Evolutionary conservation across 2,888 invertebrate genomes (phyloP).

Genomic region (Zootermopsis nevadensis): DNA sequence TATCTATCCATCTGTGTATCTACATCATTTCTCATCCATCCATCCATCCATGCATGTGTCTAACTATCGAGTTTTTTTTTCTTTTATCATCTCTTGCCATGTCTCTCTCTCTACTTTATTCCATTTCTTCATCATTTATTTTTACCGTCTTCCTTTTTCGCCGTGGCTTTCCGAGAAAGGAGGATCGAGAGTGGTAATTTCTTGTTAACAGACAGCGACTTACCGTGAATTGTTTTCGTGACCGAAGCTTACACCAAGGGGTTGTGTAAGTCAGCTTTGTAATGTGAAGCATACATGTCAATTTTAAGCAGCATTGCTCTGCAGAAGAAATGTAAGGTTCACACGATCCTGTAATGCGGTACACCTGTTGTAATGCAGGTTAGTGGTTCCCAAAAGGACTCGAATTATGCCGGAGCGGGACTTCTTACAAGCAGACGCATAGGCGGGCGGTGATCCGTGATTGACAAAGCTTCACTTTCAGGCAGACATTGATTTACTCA

Average conservation of each 20-base stretch:
- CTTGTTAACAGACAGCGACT: too few species aligned
- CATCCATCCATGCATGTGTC: background rate
- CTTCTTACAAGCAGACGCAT: background rate
- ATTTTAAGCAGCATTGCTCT: too few species aligned
- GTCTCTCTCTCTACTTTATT: background rate
- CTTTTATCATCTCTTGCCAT: background rate
- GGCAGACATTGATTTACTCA: constrained; percentile 48
- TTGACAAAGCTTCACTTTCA: constrained; percentile 46
- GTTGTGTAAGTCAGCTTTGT: too few species aligned
- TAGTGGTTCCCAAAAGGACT: background rate
- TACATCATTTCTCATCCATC: background rate
- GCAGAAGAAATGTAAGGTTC: too few species aligned
- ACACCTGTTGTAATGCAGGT: too few species aligned
- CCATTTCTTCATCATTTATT: background rate
- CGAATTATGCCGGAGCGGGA: background rate
- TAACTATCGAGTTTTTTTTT: background rate
- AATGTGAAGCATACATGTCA: too few species aligned
- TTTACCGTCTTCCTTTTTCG: background rate
- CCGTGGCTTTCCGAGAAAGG: too few species aligned
- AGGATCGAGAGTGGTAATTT: too few species aligned
- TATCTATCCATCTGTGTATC: background rate
- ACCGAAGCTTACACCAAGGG: too few species aligned
- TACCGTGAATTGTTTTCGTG: too few species aligned
- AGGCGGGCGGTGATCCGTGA: constrained; percentile 36
- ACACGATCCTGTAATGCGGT: too few species aligned